Percentiles rank a stretch among this genome's conserved stretches.
Conservation (phyloP, 2,113 vertebrate genomes). For the Eidolon helvum region DNA sequence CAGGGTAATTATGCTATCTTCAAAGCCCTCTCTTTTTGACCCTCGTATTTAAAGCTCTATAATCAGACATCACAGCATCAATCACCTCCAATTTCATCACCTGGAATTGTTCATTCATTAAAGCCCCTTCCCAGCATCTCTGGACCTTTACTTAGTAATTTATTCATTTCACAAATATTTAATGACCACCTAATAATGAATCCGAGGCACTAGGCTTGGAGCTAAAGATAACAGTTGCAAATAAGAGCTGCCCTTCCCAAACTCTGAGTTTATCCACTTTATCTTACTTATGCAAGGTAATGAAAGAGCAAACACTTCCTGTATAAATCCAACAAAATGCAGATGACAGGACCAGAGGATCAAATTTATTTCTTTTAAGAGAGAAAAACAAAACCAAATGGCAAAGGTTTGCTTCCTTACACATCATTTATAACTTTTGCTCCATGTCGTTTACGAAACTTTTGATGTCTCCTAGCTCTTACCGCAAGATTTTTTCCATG, state of each 20-base stretch:
- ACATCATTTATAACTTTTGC: not conserved
- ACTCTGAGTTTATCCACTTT: not conserved
- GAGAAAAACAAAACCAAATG: not conserved
- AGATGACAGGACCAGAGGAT: not conserved
- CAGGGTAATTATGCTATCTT: not conserved
- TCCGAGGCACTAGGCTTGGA: not conserved
- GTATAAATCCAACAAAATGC: not conserved
- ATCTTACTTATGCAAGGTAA: not conserved
- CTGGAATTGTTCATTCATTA: not conserved
- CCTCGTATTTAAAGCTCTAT: not conserved
- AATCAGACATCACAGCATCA: not conserved
- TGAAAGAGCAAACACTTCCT: not conserved
- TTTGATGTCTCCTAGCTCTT: not conserved
- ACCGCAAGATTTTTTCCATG: not conserved
- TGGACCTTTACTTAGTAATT: not conserved
- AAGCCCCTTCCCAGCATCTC: not conserved
- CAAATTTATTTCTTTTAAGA: not conserved
- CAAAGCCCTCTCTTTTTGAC: conserved; percentile 17
- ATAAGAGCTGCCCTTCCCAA: not conserved
- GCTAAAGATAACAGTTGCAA: not conserved
- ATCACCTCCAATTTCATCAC: not conserved
- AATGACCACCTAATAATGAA: not conserved
- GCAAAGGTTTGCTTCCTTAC: not conserved
- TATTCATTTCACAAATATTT: conserved; percentile 12
- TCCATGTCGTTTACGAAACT: not conserved